These are phyloP conservation scores for Ariolimax columbianus DNA, from an alignment of 2,888 invertebrate genomes.

Conservation along the genomic window DNA sequence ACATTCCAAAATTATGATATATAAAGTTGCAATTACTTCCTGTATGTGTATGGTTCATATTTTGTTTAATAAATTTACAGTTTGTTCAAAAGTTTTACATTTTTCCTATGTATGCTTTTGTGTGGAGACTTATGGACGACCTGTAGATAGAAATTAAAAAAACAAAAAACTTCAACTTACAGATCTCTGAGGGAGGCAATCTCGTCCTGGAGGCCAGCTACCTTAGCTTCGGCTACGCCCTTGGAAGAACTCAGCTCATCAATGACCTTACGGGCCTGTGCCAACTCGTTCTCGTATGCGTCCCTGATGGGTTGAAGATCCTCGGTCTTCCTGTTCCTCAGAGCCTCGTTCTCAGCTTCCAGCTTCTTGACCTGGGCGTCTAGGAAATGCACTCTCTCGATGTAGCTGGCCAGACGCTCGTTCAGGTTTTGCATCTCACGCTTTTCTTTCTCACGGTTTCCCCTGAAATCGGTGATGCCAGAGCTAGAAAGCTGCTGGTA, in stretches of 20 bases:
- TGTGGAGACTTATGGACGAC: too few relatives aligned
- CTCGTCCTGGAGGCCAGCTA: constrained; percentile 79
- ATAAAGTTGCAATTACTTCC: too few relatives aligned
- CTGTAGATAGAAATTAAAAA: background rate
- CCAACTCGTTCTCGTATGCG: constrained; percentile 79
- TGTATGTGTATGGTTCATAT: too few relatives aligned
- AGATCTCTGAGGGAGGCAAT: constrained; percentile 65
- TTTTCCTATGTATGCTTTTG: too few relatives aligned
- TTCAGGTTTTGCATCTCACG: constrained; percentile 80
- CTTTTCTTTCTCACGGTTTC: constrained; percentile 80
- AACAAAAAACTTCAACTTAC: constrained; percentile 42
- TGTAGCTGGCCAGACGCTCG: constrained; percentile 80
- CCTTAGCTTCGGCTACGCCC: constrained; percentile 79
- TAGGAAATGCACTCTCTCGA: constrained; percentile 79
- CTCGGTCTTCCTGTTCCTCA: constrained; percentile 69
- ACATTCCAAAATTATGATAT: too few relatives aligned
- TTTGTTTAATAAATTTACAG: too few relatives aligned
- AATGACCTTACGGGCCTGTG: constrained; percentile 79
- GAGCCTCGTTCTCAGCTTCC: constrained; percentile 70
- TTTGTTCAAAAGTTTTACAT: too few relatives aligned
- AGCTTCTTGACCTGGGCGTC: constrained; percentile 77
- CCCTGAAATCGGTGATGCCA: constrained; percentile 78
- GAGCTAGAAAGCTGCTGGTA: constrained; percentile 64
- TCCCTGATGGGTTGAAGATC: constrained; percentile 75
- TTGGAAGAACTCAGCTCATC: constrained; percentile 79